Percentiles rank a stretch among this genome's conserved stretches.
phyloP scores from a whole-genome alignment of 2,888 invertebrate genomes.

The Caenorhabditis doughertyi region DNA sequence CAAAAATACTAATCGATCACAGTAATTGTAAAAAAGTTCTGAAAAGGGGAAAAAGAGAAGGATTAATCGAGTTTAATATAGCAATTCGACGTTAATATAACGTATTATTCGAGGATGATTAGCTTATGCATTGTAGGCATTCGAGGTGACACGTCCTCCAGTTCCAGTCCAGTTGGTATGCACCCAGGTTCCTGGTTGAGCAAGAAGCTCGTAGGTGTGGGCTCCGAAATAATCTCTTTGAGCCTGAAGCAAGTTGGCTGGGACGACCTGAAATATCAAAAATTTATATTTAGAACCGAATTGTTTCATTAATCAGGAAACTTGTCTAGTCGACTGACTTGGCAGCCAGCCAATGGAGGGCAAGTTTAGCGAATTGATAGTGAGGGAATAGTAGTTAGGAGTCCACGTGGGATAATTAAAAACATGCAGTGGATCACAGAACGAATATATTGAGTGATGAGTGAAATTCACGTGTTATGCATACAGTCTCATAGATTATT shows the following conservation, averaged over 20 bases:
- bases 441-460: background rate
- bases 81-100: conserved; percentile 52
- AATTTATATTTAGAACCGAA: background rate
- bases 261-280: conserved; percentile 86
- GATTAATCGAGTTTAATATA: conserved; percentile 11
- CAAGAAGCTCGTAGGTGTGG: conserved; percentile 95
- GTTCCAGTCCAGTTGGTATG: conserved; percentile 99
- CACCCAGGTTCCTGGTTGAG: conserved; percentile 89
- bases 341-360: conserved; percentile 24
- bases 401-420: conserved; percentile 15
- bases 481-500: conserved; percentile 9
- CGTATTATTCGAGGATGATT: conserved; percentile 2
- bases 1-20: conserved; percentile 49
- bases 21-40: conserved; percentile 15
- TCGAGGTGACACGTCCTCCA: conserved; percentile 96
- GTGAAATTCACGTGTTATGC: conserved; percentile 50
- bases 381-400: no score
- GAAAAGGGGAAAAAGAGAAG: conserved; percentile 3
- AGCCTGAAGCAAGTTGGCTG: conserved; percentile 93
- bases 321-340: background rate
- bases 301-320: conserved; percentile 2
- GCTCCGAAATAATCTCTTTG: conserved; percentile 96
- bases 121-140: conserved; percentile 89
- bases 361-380: conserved; percentile 40
- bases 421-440: conserved; percentile 42